Evolutionary conservation across 2,797 vertebrate species (phyloP).

Genomic region (Sebastes matsubarae): DNA sequence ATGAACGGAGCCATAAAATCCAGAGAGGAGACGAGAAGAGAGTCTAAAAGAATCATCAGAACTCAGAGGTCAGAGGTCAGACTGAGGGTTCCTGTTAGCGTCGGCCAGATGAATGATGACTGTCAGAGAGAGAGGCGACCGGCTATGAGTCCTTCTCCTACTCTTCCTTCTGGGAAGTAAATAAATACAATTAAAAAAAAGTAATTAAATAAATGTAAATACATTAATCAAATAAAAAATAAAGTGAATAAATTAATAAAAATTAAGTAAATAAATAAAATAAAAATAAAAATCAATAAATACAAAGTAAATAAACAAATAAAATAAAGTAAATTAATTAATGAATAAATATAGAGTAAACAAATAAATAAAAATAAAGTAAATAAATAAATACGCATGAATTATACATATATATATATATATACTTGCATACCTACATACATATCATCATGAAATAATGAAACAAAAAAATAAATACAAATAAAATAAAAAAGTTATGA

Average conservation of each 20-base stretch:
- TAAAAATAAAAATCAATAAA: background rate
- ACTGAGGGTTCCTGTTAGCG: background rate
- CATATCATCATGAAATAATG: too few species aligned
- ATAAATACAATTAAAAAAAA: background rate
- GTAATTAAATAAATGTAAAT: too few species aligned
- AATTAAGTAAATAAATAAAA: background rate
- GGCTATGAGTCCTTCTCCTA: background rate
- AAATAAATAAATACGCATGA: background rate
- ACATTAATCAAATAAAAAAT: background rate
- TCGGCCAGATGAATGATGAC: background rate
- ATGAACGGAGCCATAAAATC: constrained; percentile 23
- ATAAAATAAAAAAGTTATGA: too few species aligned
- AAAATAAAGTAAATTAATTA: background rate
- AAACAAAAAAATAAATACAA: too few species aligned
- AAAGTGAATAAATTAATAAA: too few species aligned
- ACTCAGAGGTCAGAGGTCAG: background rate
- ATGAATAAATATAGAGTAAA: background rate
- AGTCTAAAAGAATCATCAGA: too few species aligned
- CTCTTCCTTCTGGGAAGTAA: too few species aligned
- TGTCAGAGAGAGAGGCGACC: too few species aligned
- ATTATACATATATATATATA: background rate
- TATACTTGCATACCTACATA: background rate
- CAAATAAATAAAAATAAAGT: background rate
- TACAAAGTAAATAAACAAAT: background rate
- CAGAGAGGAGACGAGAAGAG: background rate